Base-by-base conservation (phyloP, 2,113 vertebrate genomes). In the Apodemus sylvaticus region DNA sequence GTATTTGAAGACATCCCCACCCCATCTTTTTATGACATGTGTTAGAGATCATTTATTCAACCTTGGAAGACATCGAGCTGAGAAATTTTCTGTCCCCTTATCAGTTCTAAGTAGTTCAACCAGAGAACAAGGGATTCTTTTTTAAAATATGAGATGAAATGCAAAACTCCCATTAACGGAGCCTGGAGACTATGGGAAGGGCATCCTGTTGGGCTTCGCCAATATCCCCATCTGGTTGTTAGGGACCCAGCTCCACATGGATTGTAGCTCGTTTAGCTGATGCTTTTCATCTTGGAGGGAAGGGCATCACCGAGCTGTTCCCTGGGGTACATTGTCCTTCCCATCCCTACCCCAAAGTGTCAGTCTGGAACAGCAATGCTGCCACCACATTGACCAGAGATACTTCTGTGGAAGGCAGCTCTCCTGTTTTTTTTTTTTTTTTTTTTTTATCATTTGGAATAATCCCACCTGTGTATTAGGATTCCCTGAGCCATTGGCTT, bases 161-260 rank as follows among this genome's bases (percentile, higher is more conserved):
- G 55, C 17, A 29, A 16, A 31, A 11, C 7, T 48, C 3, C 24
- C 11, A 1, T 16, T 2, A 31, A 7, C 2, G 34, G 36, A 10
- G 8, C 24, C 31, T 26, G 71, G 71, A 22, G 26, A 24, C 12
- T 16, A 26, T 3, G 5, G n/a, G 26, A 45, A 87, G 2, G 11
- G 24, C 0, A 14, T 53, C 4, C 11, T 9, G 4, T 0, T 13
- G 31, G 6, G 16, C 60, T 62, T 62, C n/a, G 20, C 14, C n/a
- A 3, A 16, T 0, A 2, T 62, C 1, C 66, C 77, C 20, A 6
- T 6, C 79, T 73, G 29, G 48, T 13, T n/a, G 0, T 2, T 70
- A 39, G 34, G 26, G 55, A 74, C 78, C 34, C n/a, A 66, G 45
- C 10, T 19, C 36, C 13, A 31, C 31, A 2, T 0, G 2, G 29